Base-by-base conservation (phyloP, 2,888 invertebrate genomes). In the Habrosyne pyritoides region DNA sequence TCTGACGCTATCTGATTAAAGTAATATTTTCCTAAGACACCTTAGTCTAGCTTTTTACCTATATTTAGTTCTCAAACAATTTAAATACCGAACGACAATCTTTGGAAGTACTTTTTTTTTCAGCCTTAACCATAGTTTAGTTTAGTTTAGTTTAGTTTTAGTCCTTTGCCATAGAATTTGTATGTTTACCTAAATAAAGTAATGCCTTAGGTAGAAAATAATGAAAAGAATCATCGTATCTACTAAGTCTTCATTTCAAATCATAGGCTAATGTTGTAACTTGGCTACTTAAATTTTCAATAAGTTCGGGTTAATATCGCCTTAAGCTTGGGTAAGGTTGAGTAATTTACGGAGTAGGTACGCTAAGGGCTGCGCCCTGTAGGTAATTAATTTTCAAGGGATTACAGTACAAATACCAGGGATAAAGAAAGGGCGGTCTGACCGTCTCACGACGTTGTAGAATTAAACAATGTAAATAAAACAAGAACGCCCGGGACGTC, bases 361-460 rank as follows among this genome's bases (percentile, higher is more conserved):
- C 72, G 79, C 73, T 75, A 74, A 73, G 77, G 81, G 78, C 69
- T 62, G 65, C 10, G 22, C 50, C 64, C 63, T 58, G 79, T 73
- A 73, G 79, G 79, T 89, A 89, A 90, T 90, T 89, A 91, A 91
- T 91, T 91, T 90, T 83, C 78, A 79, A 82, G 83, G 86, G 89
- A 89, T 91, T 89, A 90, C 82, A 69, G 78, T 77, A 85, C 84
- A 88, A 87, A 89, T 83, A 83, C 84, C 75, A 65, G 71, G 86
- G 84, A 80, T 84, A 83, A 85, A 80, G 83, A 77, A 83, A 42
- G 42, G 79, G 83, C 28, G 77, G 76, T 74, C 74, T 78, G 81
- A 75, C 81, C 80, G 75, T 75, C 74, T 73, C 64, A 71, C 79
- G 68, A 74, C 71, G 74, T 78, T 71, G 42, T 42, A 18, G 76